Evolutionary conservation across 2,797 vertebrate genomes (phyloP).

Genomic region (Sebastes matsubarae): DNA sequence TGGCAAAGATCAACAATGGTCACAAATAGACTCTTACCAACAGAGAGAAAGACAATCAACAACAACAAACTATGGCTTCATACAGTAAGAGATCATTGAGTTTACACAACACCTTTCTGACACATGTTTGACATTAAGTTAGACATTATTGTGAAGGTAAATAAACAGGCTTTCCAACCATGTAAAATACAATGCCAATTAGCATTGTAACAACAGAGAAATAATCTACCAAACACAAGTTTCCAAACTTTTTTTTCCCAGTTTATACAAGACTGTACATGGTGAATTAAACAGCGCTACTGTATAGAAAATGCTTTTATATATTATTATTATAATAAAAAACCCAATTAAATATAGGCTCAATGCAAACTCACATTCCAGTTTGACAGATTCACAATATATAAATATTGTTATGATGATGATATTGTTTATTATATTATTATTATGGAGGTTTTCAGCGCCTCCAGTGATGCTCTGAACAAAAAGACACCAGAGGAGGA

Average conservation of each 20-base stretch:
- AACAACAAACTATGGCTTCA: not conserved
- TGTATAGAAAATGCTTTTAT: not conserved
- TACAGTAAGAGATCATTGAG: not conserved
- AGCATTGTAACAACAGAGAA: too few species aligned
- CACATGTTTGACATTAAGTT: not conserved
- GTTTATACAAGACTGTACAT: not conserved
- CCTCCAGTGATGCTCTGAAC: slow-evolving; percentile 62
- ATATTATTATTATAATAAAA: not conserved
- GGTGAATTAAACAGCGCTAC: not conserved
- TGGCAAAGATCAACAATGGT: not conserved
- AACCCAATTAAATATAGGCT: not conserved
- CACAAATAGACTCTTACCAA: not conserved
- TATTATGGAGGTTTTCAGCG: not conserved
- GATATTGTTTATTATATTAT: not conserved
- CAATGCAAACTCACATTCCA: not conserved
- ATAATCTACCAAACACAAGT: too few species aligned
- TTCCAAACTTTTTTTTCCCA: too few species aligned
- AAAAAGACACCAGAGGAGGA: slow-evolving; percentile 53
- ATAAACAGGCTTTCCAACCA: too few species aligned
- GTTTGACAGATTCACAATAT: too few species aligned
- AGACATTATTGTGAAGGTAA: too few species aligned
- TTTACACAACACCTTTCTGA: not conserved
- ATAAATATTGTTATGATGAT: not conserved
- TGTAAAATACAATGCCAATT: too few species aligned
- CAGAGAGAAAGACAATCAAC: not conserved